These are phyloP conservation scores for Buphagus erythrorhynchus DNA, from an alignment of 2,797 vertebrate species.

Conservation along the genomic window DNA sequence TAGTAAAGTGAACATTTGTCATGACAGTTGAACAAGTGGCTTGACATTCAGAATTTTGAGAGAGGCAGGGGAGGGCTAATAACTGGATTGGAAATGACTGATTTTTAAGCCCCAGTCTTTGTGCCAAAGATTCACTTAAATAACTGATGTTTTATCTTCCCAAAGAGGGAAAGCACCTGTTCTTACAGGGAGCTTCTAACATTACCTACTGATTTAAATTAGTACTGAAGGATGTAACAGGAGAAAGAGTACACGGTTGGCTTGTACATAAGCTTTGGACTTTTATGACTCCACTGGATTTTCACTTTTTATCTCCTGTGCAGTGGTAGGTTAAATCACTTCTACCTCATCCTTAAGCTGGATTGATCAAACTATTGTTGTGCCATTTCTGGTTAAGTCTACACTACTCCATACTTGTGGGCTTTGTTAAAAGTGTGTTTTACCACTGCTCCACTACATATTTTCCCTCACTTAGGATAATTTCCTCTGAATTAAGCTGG, in stretches of 20 bases:
- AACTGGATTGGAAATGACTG: not conserved
- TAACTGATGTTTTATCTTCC: not conserved
- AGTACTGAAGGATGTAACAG: not conserved
- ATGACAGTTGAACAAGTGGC: not conserved
- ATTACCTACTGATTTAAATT: not conserved
- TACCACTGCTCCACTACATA: rapidly evolving
- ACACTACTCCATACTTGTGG: not conserved
- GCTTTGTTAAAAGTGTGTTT: not conserved
- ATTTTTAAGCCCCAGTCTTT: not conserved
- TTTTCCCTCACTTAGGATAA: not conserved
- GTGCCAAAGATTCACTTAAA: not conserved
- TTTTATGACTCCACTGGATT: not conserved
- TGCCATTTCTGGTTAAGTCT: not conserved
- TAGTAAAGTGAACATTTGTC: constrained; percentile 42
- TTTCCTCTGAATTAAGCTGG: not conserved
- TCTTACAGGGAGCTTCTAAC: not conserved
- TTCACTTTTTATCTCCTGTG: not conserved
- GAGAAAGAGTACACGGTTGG: not conserved
- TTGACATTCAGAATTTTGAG: not conserved
- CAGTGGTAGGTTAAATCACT: not conserved
- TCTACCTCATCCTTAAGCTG: not conserved
- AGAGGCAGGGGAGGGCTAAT: not conserved
- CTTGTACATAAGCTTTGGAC: not conserved
- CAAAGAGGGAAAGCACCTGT: not conserved
- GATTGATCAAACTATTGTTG: not conserved